phyloP scores from a whole-genome alignment of 2,113 vertebrate genomes.

The Callithrix jacchus region DNA sequence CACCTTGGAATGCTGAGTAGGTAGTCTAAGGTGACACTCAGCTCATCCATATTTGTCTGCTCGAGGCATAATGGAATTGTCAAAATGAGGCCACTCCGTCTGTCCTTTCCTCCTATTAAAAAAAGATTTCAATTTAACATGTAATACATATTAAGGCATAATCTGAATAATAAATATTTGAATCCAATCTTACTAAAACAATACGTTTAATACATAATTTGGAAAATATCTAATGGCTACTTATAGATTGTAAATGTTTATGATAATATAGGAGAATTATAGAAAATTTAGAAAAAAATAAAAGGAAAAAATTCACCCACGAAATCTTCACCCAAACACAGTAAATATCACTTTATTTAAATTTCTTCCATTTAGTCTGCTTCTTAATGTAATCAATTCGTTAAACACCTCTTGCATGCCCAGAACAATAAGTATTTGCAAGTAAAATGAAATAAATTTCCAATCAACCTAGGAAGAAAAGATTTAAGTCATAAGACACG shows the following conservation, averaged over 20 bases:
- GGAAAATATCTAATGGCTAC: background rate
- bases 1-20: constrained; percentile 98
- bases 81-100: constrained; percentile 98
- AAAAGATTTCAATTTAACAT: constrained; percentile 38
- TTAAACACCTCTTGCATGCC: background rate
- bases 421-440: constrained; percentile 26
- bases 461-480: constrained; percentile 39
- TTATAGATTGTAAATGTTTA: constrained; percentile 26
- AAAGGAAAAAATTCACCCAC: constrained; percentile 1
- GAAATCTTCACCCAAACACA: background rate
- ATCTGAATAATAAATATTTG: background rate
- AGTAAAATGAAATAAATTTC: constrained; percentile 54
- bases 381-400: constrained; percentile 39
- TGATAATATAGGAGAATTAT: background rate
- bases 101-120: constrained; percentile 94
- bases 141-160: background rate
- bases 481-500: constrained; percentile 20
- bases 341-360: constrained; percentile 14
- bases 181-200: constrained; percentile 34
- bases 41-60: constrained; percentile 98
- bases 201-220: constrained; percentile 33
- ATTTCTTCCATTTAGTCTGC: constrained; percentile 34
- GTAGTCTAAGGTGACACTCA: constrained; percentile 96
- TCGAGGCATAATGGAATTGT: constrained; percentile 97
- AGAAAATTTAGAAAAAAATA: constrained; percentile 32